phyloP scores from a whole-genome alignment of 1,140 invertebrate species.

The Euura saliciscinereae region DNA sequence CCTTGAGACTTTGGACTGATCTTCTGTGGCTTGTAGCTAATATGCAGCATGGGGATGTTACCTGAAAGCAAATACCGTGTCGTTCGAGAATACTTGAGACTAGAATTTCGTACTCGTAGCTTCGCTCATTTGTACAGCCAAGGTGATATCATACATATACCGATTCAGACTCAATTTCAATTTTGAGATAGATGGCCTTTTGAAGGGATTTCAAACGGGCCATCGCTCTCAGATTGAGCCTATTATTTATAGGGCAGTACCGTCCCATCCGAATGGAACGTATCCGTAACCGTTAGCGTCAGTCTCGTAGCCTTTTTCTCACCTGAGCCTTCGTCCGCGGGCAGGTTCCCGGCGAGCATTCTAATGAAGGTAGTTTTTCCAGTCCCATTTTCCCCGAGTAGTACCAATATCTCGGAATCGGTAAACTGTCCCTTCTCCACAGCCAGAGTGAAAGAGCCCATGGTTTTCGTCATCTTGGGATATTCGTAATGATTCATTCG shows the following conservation, averaged over 20 bases:
- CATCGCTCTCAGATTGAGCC: too few relatives aligned
- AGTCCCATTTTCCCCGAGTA: constrained; percentile 99
- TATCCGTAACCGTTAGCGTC: too few relatives aligned
- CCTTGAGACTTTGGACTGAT: constrained; percentile 98
- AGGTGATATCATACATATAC: too few relatives aligned
- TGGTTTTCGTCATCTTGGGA: constrained; percentile 84
- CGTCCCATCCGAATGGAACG: too few relatives aligned
- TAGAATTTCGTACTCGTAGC: background rate
- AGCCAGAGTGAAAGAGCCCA: constrained; percentile 83
- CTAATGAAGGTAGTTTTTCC: constrained; percentile 99
- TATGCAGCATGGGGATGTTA: constrained; percentile 90
- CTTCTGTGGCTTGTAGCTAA: constrained; percentile 99
- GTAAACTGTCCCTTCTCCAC: constrained; percentile 95
- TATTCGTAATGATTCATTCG: constrained; percentile 96
- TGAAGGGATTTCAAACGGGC: too few relatives aligned
- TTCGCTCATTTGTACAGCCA: too few relatives aligned
- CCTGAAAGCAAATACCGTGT: constrained; percentile 51
- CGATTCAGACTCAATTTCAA: too few relatives aligned
- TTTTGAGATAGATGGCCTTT: too few relatives aligned
- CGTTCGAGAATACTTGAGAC: background rate
- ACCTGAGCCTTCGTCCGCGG: constrained; percentile 87
- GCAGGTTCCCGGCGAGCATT: constrained; percentile 95
- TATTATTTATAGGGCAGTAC: too few relatives aligned
- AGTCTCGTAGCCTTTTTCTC: constrained; percentile 24
- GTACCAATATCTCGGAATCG: constrained; percentile 98